Base-by-base conservation (phyloP, 2,113 vertebrate species). In the Phalacrocorax pelagicus region DNA sequence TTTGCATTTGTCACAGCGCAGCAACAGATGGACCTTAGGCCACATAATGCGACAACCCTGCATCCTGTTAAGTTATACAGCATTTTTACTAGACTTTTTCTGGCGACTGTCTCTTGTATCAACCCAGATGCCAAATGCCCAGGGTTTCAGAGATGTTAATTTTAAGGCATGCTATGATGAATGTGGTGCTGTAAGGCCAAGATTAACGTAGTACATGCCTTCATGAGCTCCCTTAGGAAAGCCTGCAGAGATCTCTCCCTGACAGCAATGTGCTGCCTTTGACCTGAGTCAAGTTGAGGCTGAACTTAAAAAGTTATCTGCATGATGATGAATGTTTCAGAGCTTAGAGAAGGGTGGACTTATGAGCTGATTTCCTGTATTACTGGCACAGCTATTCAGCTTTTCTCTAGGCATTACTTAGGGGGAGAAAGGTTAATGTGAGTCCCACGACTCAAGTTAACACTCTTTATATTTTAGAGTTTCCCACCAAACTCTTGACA, bases 401-500 rank as follows among this genome's bases (percentile, higher is more conserved):
- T 81, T 85, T 75, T 73, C 83, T 93, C 73, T 7, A 79, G 54
- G 88, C 81, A 82, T 54, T 86, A 54, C 15, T 2, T 23, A 47
- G 22, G 83, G 62, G 63, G 40, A 87, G 67, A 89, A 89, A 96
- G 62, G 94, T 92, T 92, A 87, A 93, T 46, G 23, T 1, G 18
- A 78, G 86, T 97, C 83, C 92, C 86, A 92, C 1, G 24, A 83
- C 63, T 70, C 42, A 34, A 94, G 77, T 93, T 93, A 87, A 66
- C 34, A 57, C 38, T 40, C 83, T 84, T 72, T 82, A 71, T 93
- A 14, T 30, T 81, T 88, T 17, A 55, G 73, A 91, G 87, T 92
- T 92, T 94, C 96, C 88, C 96, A 95, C 55, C 79, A 46, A 63
- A 86, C 54, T 63, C 66, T 4, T 61, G 91, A 95, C 94, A 95